Conservation (phyloP, 2,888 invertebrate species). For the Lydus trimaculatus region DNA sequence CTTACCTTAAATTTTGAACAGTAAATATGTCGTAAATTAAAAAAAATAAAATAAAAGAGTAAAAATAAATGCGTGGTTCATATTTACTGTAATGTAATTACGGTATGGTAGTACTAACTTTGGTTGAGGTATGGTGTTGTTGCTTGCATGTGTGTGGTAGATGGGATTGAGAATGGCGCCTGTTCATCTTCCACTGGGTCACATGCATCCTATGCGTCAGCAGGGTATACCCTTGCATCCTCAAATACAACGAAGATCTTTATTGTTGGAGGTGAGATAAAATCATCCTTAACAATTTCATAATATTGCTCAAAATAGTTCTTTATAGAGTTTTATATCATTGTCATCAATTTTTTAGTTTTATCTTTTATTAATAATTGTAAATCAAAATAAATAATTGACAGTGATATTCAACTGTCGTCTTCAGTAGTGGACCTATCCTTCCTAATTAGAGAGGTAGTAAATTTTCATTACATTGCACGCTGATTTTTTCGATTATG, state of each 20-base stretch:
- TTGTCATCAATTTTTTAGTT: conserved; percentile 3
- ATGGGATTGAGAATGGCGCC: conserved; percentile 62
- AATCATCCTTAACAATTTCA: conserved; percentile 34
- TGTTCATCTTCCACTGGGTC: conserved; percentile 58
- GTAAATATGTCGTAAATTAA: background rate
- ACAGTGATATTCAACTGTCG: background rate
- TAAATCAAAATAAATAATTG: background rate
- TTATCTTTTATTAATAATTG: background rate
- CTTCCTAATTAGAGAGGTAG: conserved; percentile 12
- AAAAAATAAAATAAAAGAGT: conserved; percentile 1
- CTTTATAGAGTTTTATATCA: conserved; percentile 12
- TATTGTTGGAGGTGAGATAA: conserved; percentile 84
- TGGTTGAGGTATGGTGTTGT: conserved; percentile 61
- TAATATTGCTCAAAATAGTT: conserved; percentile 12
- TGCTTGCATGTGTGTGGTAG: conserved; percentile 63
- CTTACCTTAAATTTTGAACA: background rate
- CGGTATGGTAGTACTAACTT: conserved; percentile 41
- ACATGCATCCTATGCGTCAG: conserved; percentile 61
- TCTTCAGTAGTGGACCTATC: conserved; percentile 7
- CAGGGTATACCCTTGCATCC: conserved; percentile 60
- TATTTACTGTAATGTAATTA: conserved; percentile 18
- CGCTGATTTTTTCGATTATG: conserved; percentile 40
- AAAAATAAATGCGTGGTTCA: conserved; percentile 10
- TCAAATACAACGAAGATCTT: conserved; percentile 70
- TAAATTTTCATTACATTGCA: conserved; percentile 7